phyloP scores from a whole-genome alignment of 2,888 invertebrate genomes.

The Falcaria lacertinaria region DNA sequence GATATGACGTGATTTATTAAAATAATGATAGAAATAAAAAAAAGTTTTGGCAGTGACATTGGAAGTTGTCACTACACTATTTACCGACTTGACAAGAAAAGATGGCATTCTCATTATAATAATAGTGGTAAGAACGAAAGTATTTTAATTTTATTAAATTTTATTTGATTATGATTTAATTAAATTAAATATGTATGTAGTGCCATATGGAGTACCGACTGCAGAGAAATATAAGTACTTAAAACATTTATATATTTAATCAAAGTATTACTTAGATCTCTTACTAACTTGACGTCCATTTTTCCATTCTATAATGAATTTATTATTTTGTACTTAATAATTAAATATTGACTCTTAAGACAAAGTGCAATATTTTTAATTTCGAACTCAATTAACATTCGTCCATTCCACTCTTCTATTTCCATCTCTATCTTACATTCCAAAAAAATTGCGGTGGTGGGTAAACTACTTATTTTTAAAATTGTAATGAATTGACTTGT shows the following conservation, averaged over 20 bases:
- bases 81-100: neutral
- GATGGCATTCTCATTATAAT: neutral
- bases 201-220: constrained; percentile 50
- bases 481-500: constrained; percentile 47
- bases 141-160: constrained; percentile 1
- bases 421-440: constrained; percentile 25
- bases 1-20: too few relatives aligned
- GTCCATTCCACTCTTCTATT: constrained; percentile 1
- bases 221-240: neutral
- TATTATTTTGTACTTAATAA: neutral
- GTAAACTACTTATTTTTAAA: constrained; percentile 48
- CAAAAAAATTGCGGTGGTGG: constrained; percentile 50
- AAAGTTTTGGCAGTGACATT: too few relatives aligned
- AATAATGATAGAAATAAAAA: too few relatives aligned
- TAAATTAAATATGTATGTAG: constrained; percentile 43
- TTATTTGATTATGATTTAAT: constrained; percentile 18
- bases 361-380: constrained; percentile 16
- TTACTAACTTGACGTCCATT: constrained; percentile 11
- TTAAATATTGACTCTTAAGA: too few relatives aligned
- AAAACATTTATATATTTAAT: constrained; percentile 1
- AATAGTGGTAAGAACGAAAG: neutral
- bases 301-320: constrained; percentile 5
- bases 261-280: constrained; percentile 10
- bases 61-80: too few relatives aligned
- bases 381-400: neutral